A percentile compares a stretch with the other conserved stretches of the same genome.
phyloP scores from a whole-genome alignment of 2,888 invertebrate genomes.

The Nymphalis urticae region DNA sequence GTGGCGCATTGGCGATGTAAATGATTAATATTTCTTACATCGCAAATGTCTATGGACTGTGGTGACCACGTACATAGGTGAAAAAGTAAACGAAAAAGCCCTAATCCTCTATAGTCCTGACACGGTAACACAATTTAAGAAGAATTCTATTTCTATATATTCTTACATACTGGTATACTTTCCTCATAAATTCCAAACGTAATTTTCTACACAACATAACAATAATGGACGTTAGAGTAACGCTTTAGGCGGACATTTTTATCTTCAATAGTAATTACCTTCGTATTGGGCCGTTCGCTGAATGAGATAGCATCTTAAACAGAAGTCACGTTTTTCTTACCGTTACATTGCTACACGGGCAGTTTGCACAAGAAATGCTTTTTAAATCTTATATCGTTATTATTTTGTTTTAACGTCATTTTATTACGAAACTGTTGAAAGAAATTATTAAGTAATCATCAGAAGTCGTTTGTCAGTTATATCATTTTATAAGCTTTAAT shows the following conservation, averaged over 20 bases:
- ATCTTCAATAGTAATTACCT: constrained; percentile 6
- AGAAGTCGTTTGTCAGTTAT: not conserved
- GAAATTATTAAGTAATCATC: constrained; percentile 2
- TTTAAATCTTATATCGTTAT: constrained; percentile 8
- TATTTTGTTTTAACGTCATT: constrained; percentile 10
- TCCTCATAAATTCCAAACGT: too few species aligned
- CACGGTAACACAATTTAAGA: too few species aligned
- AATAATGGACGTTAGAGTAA: not conserved
- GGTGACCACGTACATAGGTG: too few species aligned
- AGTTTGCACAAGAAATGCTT: constrained; percentile 11
- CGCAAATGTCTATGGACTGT: too few species aligned
- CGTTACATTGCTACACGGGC: constrained; percentile 40
- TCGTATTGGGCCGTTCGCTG: constrained; percentile 26
- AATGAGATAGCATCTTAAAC: constrained; percentile 42
- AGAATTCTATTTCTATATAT: too few species aligned
- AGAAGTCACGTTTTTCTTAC: constrained; percentile 44
- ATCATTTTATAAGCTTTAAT: not conserved
- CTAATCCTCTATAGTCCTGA: too few species aligned
- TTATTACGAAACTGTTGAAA: not conserved
- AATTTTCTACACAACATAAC: not conserved
- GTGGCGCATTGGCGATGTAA: too few species aligned
- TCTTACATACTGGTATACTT: too few species aligned
- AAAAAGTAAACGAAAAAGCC: too few species aligned
- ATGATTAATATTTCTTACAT: too few species aligned
- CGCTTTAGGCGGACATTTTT: constrained; percentile 7